Percentiles rank a stretch among this genome's conserved stretches.
These are phyloP conservation scores for Bufotes viridis DNA, from an alignment of 2,797 vertebrate genomes.

Conservation along the genomic window DNA sequence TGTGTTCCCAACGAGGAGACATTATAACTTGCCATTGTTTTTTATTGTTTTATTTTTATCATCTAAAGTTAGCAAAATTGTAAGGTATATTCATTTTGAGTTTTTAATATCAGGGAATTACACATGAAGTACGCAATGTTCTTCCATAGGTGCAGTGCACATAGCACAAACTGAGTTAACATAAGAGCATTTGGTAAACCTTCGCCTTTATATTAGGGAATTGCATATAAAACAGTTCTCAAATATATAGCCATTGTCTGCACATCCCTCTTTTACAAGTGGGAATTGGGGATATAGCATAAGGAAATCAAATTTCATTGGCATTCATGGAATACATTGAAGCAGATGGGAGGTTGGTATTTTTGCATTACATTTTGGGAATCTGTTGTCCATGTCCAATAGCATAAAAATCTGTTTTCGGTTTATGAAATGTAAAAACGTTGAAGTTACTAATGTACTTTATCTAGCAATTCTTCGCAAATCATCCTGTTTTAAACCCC, in stretches of 20 bases:
- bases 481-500: too few relatives aligned
- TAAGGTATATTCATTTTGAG: slow-evolving; percentile 31
- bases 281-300: not conserved
- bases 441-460: too few relatives aligned
- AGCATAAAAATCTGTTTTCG: not conserved
- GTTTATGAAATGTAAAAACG: too few relatives aligned
- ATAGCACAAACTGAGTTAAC: slow-evolving; percentile 20
- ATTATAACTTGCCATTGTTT: slow-evolving; percentile 4
- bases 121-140: slow-evolving; percentile 12
- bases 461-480: too few relatives aligned
- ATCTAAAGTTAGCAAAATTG: not conserved
- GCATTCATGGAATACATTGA: not conserved
- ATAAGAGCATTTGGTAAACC: not conserved
- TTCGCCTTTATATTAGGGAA: not conserved
- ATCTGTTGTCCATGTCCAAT: not conserved
- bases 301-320: not conserved
- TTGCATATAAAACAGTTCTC: not conserved
- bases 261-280: not conserved
- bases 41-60: slow-evolving; percentile 10
- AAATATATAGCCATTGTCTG: not conserved
- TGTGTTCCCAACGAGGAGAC: not conserved
- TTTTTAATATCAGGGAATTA: slow-evolving; percentile 30
- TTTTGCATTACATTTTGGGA: not conserved
- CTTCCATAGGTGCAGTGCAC: slow-evolving; percentile 1
- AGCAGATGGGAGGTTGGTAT: not conserved